These are phyloP conservation scores for Rhizoglyphus robini DNA, from an alignment of 1,140 invertebrate genomes.

Conservation along the genomic window DNA sequence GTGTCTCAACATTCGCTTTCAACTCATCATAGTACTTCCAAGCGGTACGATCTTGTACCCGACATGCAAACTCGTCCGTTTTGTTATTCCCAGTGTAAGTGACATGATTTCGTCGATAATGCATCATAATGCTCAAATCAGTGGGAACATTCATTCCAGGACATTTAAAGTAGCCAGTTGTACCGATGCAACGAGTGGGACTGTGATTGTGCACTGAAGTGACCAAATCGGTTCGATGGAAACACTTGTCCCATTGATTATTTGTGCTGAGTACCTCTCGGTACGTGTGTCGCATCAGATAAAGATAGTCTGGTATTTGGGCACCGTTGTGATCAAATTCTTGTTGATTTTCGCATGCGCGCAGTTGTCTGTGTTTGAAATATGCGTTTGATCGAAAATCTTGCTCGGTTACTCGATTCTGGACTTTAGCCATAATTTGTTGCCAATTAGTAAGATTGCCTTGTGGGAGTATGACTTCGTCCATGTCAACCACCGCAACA, in stretches of 20 bases:
- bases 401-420: too few species aligned
- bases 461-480: conserved; percentile 68
- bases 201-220: conserved; percentile 82
- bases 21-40: neutral
- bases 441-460: neutral
- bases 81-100: neutral
- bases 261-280: conserved; percentile 74
- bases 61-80: neutral
- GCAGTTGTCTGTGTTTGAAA: neutral
- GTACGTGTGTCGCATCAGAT: conserved; percentile 84
- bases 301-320: conserved; percentile 68
- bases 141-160: neutral
- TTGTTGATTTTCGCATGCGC: conserved; percentile 20
- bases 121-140: conserved; percentile 2
- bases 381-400: too few species aligned
- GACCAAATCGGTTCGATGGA: conserved; percentile 75
- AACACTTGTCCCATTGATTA: conserved; percentile 81
- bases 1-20: neutral
- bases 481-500: conserved; percentile 72
- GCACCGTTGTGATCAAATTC: conserved; percentile 28
- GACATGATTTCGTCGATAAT: neutral
- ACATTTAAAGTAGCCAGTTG: conserved; percentile 27
- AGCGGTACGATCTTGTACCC: neutral
- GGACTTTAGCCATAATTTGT: neutral
- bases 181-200: conserved; percentile 66